Evolutionary conservation across 2,888 invertebrate species (phyloP), one percentile per base, ranked within the genome.

Genomic region (Epinotia demarniana): DNA sequence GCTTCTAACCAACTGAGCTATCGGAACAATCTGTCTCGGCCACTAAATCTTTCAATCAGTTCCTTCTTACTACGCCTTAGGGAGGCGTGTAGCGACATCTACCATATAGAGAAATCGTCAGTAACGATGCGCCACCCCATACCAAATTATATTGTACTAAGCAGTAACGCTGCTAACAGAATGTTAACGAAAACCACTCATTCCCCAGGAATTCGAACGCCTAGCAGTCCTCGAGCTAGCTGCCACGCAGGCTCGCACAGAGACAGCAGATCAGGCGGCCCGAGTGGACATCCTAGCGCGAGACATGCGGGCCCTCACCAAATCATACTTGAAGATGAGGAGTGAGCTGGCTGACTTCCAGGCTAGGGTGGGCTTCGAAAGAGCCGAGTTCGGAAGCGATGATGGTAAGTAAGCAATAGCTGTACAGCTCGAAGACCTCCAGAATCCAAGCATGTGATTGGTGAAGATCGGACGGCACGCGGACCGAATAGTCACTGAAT

Each of bases 151-250:
- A n/a, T n/a, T n/a, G n/a, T n/a, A n/a, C n/a, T n/a, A n/a, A n/a
- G n/a, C n/a, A n/a, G n/a, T n/a, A n/a, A n/a, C n/a, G n/a, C n/a
- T n/a, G n/a, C n/a, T 18, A 18, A 3, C 6, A 55, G 18, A 55
- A n/a, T 55, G 2, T 6, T 16, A 23, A 19, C 39, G 39, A 11
- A 8, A 23, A 11, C 16, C 1, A 0, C 64, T 57, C 70, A 19
- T 66, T 23, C 78, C 76, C 6, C 81, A 93, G 93, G 84, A 86
- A 0, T 76, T 92, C 79, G 92, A 93, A 70, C 87, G 93, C 0
- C 82, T 93, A 5, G 91, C 94, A 64, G 92, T 95, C 12, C 80
- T 95, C 4, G 95, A 95, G 79, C 89, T 95, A 23, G 93, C 94
- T 1, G 90, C 94, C 18, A 95, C 95, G 3, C 94, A 94, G 81